Evolutionary conservation across 1,140 invertebrate species (phyloP).

Genomic region (Dendroctonus ponderosae): DNA sequence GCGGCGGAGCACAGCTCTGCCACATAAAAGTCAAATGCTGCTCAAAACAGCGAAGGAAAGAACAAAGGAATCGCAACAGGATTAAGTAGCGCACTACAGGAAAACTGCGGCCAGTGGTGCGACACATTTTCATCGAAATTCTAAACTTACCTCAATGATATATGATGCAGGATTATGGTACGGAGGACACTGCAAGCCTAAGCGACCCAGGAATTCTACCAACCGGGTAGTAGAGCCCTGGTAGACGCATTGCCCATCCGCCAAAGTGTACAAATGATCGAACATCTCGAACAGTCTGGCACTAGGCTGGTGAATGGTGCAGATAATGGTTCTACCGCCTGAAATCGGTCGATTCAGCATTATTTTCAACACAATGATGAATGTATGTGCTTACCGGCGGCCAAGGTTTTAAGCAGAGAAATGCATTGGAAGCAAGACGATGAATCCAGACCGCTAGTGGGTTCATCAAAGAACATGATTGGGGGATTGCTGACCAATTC

Average conservation of each 20-base stretch:
- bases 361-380: not conserved
- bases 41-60: too few species aligned
- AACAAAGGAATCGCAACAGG: too few species aligned
- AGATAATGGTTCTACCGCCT: constrained; percentile 87
- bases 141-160: constrained; percentile 65
- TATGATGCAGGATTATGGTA: constrained; percentile 98
- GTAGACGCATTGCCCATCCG: constrained; percentile 93
- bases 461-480: constrained; percentile 98
- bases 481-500: constrained; percentile 95
- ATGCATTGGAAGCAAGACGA: constrained; percentile 94
- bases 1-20: too few species aligned
- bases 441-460: constrained; percentile 92
- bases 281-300: constrained; percentile 97
- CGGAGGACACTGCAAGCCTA: constrained; percentile 84
- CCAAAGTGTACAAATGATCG: constrained; percentile 90
- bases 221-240: constrained; percentile 81
- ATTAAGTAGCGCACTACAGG: too few species aligned
- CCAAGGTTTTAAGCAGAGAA: constrained; percentile 80
- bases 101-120: too few species aligned
- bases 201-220: constrained; percentile 81
- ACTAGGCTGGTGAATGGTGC: constrained; percentile 97
- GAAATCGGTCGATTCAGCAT: not conserved
- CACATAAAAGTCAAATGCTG: too few species aligned
- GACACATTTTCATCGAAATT: not conserved
- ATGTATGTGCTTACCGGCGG: constrained; percentile 59